Percentiles rank a stretch among this genome's conserved stretches.
Conservation (phyloP, 1,140 invertebrate species). For the Heliothis virescens region DNA sequence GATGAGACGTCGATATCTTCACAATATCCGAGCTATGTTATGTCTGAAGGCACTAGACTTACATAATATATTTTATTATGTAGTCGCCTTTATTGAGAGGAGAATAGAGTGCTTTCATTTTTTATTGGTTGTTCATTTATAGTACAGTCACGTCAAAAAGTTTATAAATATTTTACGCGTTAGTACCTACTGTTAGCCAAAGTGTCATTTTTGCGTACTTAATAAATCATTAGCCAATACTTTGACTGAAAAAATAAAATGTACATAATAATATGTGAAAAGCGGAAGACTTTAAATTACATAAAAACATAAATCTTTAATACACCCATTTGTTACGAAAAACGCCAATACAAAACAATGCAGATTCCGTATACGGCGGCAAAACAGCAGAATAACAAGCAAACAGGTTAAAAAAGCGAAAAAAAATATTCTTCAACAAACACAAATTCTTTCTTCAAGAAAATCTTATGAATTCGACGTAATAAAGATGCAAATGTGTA, state of each 20-base stretch:
- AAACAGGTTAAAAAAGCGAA: slow-evolving; percentile 3
- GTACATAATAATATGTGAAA: too few species aligned
- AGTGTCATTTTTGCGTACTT: too few species aligned
- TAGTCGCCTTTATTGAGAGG: too few species aligned
- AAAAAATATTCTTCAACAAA: slow-evolving; percentile 8
- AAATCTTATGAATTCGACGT: slow-evolving; percentile 36
- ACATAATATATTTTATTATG: background rate
- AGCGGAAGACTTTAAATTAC: background rate
- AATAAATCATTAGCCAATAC: too few species aligned
- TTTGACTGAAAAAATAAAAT: too few species aligned
- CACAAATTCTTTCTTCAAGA: slow-evolving; percentile 10
- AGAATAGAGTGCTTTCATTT: too few species aligned
- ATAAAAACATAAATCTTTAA: background rate
- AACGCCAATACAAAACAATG: background rate
- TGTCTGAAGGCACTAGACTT: background rate
- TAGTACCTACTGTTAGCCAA: too few species aligned
- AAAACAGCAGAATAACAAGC: background rate
- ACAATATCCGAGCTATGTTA: background rate
- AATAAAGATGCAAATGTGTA: slow-evolving; percentile 41
- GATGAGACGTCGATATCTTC: slow-evolving; percentile 24
- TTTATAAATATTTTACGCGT: too few species aligned
- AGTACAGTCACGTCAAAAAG: too few species aligned
- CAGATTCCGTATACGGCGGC: background rate
- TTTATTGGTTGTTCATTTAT: too few species aligned
- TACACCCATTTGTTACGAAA: background rate